Evolutionary conservation across 2,888 invertebrate species (phyloP), one percentile per base, ranked within the genome.

Genomic region (Chrysomela aeneicollis): DNA sequence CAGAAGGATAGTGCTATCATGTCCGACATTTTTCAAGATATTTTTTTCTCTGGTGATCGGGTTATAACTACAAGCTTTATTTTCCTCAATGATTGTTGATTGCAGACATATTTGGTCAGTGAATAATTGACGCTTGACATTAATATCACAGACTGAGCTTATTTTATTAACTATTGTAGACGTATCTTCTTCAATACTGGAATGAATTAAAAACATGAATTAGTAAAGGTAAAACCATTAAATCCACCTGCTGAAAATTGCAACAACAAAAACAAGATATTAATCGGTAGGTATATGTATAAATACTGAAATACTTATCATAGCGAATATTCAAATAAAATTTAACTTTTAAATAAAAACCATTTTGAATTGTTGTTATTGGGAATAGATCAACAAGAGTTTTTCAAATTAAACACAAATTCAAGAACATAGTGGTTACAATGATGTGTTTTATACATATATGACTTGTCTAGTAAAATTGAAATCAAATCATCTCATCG

Each of bases 101-200:
- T 73, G 53, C 60, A 66, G 57, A 21, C 64, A 37, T 42, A 61
- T 59, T 32, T 64, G 60, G 17, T 69, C 60, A 35, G 58, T 50
- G 63, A 77, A 78, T 58, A 78, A 66, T 68, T 73, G 73, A 17
- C 76, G 71, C 68, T 76, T 77, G 26, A 70, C 72, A 53, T 63
- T 70, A 47, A 51, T 59, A 64, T 67, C 67, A 62, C 65, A 67
- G 63, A 61, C 64, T 63, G 63, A 17, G 22, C 46, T 59, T 55
- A 21, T 26, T 59, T 59, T 35, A 17, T 58, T 18, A 53, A 47
- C n/a, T 63, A 68, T n/a, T 53, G 63, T 22, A 60, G 52, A 32
- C 52, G 59, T 22, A 47, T 61, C 52, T 61, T 61, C 51, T 68
- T 66, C 15, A 32, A 2, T 5, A 53, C 68, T 68, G 53, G 15